Conservation (phyloP, 1,140 invertebrate species). For the Lordiphosa stackelbergi region DNA sequence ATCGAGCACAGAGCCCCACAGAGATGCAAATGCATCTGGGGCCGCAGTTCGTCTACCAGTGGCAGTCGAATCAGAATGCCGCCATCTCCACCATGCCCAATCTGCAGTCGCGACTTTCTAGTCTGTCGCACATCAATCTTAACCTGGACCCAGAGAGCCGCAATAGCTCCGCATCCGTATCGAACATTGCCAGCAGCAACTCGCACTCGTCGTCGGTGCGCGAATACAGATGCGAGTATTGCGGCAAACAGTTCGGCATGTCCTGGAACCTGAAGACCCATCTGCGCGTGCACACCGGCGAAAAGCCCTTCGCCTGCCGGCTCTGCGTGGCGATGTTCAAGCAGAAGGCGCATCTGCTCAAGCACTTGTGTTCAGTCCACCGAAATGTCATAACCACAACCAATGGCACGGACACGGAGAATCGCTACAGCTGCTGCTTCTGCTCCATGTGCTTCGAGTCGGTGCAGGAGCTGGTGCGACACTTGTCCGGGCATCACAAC, state of each 20-base stretch:
- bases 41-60: conserved; percentile 71
- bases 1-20: conserved; percentile 51
- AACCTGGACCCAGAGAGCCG: conserved; percentile 52
- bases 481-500: conserved; percentile 90
- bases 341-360: conserved; percentile 90
- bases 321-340: conserved; percentile 93
- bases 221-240: conserved; percentile 91
- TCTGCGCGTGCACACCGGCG: conserved; percentile 89
- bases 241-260: conserved; percentile 93
- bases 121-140: conserved; percentile 59
- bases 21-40: conserved; percentile 61
- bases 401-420: conserved; percentile 83
- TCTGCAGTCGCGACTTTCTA: conserved; percentile 67
- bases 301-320: conserved; percentile 91
- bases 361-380: conserved; percentile 91
- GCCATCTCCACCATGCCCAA: conserved; percentile 64
- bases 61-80: conserved; percentile 68
- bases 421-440: conserved; percentile 90
- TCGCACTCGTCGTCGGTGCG: conserved; percentile 79
- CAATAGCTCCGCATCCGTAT: conserved; percentile 41
- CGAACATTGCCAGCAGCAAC: conserved; percentile 47
- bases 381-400: conserved; percentile 87
- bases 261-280: conserved; percentile 93
- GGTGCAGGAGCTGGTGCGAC: conserved; percentile 88
- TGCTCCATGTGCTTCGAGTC: conserved; percentile 90